These are phyloP conservation scores for Biston stratarius DNA, from an alignment of 2,888 invertebrate genomes.

Conservation along the genomic window DNA sequence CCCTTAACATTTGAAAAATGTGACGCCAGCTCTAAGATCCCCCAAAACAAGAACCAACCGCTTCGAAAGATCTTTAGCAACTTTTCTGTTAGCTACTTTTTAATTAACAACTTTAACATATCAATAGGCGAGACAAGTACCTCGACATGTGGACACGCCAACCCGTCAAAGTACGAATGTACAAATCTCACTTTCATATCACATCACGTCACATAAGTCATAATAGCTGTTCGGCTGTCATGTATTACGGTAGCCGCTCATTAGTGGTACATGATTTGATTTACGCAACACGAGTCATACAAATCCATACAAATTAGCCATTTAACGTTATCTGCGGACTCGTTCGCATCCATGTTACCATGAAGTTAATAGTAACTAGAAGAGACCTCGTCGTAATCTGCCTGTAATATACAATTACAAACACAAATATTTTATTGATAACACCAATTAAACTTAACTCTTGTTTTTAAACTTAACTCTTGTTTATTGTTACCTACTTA, in stretches of 20 bases:
- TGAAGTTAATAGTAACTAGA: constrained; percentile 54
- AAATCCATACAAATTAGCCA: constrained; percentile 75
- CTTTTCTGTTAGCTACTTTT: neutral
- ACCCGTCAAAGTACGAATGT: constrained; percentile 19
- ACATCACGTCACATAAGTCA: constrained; percentile 51
- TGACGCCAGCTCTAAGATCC: too few species aligned
- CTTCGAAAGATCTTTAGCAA: too few species aligned
- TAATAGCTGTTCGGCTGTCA: constrained; percentile 58
- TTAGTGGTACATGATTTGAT: constrained; percentile 68
- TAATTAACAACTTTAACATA: constrained; percentile 2
- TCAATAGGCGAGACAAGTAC: neutral
- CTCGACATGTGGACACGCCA: constrained; percentile 3
- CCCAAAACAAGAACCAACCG: too few species aligned
- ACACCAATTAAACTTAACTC: too few species aligned
- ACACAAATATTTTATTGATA: too few species aligned
- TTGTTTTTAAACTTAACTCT: too few species aligned
- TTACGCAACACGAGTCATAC: constrained; percentile 69
- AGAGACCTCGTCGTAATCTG: constrained; percentile 37
- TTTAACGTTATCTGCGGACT: constrained; percentile 76
- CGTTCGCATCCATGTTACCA: constrained; percentile 44
- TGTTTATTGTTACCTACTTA: too few species aligned
- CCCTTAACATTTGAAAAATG: too few species aligned
- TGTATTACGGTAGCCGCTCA: constrained; percentile 67
- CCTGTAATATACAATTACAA: too few species aligned
- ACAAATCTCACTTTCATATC: constrained; percentile 62